Evolutionary conservation across 2,113 vertebrate genomes (phyloP), one percentile per base, ranked within the genome.

Genomic region (Pipra filicauda): DNA sequence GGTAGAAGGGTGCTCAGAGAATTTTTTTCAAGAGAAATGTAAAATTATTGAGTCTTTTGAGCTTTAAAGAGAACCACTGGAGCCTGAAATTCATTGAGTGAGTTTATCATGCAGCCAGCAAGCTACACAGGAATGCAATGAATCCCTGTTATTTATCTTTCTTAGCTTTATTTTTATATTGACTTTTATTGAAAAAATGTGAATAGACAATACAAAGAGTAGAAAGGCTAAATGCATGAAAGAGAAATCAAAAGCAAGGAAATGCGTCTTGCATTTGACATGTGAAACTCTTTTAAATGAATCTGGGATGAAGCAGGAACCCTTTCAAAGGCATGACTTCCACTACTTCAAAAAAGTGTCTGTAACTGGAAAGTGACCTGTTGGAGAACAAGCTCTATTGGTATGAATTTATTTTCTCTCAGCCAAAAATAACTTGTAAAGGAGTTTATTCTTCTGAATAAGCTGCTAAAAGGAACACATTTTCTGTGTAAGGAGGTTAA

Each of bases 401-500:
- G 74, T 70, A 93, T 94, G 92, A 93, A 96, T 94, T 72, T 62
- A 84, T 95, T 92, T 95, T 92, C 85, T 94, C 86, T 91, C 62
- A 91, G 67, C 22, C 15, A 61, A 92, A 97, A 96, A 84, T 57
- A 90, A 41, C 88, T 78, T 77, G 33, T 65, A 79, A 93, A 94
- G 67, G 41, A 93, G 57, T 82, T 84, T 94, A 57, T 93, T 94
- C 91, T 93, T 90, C 90, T 88, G 90, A 86, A 87, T 92, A 86
- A 93, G n/a, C 72, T 93, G 61, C 78, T 87, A 70, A 92, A 93
- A 95, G 55, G 83, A 87, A 78, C 69, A 20, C 72, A 69, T 95
- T 95, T 96, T 95, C 69, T 84, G 41, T 81, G 62, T 84, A 95
- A 92, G 72, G 52, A 95, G 92, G 95, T 97, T 96, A 95, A 94